phyloP scores from a whole-genome alignment of 2,113 vertebrate genomes.

The Xerus inauris region DNA sequence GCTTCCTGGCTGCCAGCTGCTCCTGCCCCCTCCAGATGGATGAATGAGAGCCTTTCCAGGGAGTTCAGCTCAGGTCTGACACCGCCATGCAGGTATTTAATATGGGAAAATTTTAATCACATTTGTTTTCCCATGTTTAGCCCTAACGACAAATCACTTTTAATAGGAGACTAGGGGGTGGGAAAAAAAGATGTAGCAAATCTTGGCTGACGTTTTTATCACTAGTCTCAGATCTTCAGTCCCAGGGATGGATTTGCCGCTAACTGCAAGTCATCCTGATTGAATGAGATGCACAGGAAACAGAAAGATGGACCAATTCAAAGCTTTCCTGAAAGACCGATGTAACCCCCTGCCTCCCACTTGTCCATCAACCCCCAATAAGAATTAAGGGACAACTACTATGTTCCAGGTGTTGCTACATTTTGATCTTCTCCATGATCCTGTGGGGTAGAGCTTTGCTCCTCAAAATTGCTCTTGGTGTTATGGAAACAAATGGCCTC shows the following conservation, averaged over 20 bases:
- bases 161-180: constrained; percentile 65
- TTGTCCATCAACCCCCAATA: not conserved
- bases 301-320: not conserved
- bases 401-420: not conserved
- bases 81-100: constrained; percentile 20
- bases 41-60: constrained; percentile 36
- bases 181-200: constrained; percentile 63
- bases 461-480: not conserved
- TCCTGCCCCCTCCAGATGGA: not conserved
- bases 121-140: constrained; percentile 74
- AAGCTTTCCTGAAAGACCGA: not conserved
- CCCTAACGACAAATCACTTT: constrained; percentile 74
- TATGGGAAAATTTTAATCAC: constrained; percentile 74
- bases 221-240: constrained; percentile 64
- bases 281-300: not conserved
- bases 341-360: not conserved
- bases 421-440: not conserved
- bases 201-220: constrained; percentile 75
- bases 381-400: not conserved
- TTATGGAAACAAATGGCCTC: not conserved
- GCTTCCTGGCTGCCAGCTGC: constrained; percentile 35
- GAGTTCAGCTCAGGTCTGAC: not conserved
- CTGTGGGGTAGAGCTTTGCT: not conserved
- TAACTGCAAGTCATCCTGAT: constrained; percentile 69
- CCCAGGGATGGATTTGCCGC: constrained; percentile 64